Evolutionary conservation across 1,140 invertebrate genomes (phyloP), one percentile per base, ranked within the genome.

Genomic region (Microplitis mediator): DNA sequence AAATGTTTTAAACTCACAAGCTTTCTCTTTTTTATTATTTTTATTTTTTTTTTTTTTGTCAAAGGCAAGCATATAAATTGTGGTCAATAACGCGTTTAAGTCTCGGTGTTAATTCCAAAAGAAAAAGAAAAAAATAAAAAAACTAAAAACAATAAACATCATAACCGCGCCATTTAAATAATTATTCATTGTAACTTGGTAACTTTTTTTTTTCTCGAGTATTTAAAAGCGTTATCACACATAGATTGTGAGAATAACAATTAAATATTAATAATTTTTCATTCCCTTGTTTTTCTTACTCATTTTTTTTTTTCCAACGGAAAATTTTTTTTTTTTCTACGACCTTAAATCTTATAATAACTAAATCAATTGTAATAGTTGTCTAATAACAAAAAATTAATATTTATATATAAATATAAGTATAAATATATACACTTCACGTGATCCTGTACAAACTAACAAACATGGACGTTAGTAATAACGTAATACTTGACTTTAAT

Each of bases 381-480:
- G 65, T 56, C 52, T 70, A 62, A 45, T 6, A 32, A 50, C 9
- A 50, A 31, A 65, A 16, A 45, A 45, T 45, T 11, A 4, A 45
- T 45, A 45, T 45, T 45, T 45, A 45, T 45, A 45, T 45, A 45
- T 45, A 45, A 45, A 45, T 45, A 9, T 11, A 45, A 11, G 8
- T 45, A 45, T 45, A 45, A 9, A 45, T 45, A 45, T 45, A 45
- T 45, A 23, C 62, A 14, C 61, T 71, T 71, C 70, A 71, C 70
- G 70, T 71, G n/a, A 71, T 71, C 23, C 70, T 65, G 51, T 65
- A 74, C 14, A 74, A 61, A 70, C 32, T 69, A 3, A 56, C n/a
- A 6, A 76, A 23, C 9, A 74, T 16, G 6, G 82, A 36, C 16
- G 75, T 52, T 35, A 72, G 34, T 6, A 80, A 69, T 66, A 73